Percentiles rank a stretch among this genome's conserved stretches.
Evolutionary conservation across 2,888 invertebrate species (phyloP).

Genomic region (Perizoma flavofasciatum): DNA sequence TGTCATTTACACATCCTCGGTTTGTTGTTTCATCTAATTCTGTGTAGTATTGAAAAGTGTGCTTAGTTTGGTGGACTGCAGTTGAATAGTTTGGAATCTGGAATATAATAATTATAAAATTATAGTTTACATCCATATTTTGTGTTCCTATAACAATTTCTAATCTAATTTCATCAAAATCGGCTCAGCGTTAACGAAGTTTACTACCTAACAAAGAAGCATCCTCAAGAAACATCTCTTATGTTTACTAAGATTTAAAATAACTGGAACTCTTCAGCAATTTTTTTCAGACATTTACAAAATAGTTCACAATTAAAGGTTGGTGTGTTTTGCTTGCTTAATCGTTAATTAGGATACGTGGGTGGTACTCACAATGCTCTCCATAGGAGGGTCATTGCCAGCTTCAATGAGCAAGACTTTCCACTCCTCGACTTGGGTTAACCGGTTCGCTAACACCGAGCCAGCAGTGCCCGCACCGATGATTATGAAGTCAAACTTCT

Average conservation of each 20-base stretch:
- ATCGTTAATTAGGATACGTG: neutral
- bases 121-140: neutral
- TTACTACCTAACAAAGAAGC: too few species aligned
- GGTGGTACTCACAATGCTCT: constrained; percentile 61
- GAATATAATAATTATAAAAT: constrained; percentile 34
- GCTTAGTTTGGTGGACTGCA: constrained; percentile 55
- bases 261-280: too few species aligned
- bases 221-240: too few species aligned
- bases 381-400: constrained; percentile 69
- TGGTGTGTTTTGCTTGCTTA: too few species aligned
- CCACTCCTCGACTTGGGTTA: constrained; percentile 65
- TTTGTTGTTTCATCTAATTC: constrained; percentile 62
- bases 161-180: too few species aligned
- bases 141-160: too few species aligned
- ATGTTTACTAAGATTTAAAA: too few species aligned
- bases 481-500: constrained; percentile 70
- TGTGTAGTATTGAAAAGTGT: constrained; percentile 68
- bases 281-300: too few species aligned
- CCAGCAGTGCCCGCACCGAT: constrained; percentile 73
- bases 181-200: too few species aligned
- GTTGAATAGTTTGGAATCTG: constrained; percentile 71
- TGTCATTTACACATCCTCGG: constrained; percentile 52
- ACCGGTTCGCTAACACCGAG: constrained; percentile 65
- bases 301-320: too few species aligned
- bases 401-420: constrained; percentile 72